Evolutionary conservation across 1,140 invertebrate genomes (phyloP).

Genomic region (Drosophila pachea): DNA sequence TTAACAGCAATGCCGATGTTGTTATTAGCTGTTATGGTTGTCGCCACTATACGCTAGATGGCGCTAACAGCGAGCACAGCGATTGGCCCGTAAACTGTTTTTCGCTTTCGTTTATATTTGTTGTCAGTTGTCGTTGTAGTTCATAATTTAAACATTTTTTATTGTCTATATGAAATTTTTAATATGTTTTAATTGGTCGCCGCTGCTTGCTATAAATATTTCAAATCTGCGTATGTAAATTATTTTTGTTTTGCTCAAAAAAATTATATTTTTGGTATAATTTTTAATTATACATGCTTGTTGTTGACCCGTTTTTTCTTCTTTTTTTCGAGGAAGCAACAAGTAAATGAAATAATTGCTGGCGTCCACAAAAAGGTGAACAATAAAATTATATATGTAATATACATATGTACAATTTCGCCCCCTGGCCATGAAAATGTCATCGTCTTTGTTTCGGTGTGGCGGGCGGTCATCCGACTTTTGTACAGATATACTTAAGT

Average conservation of each 20-base stretch:
- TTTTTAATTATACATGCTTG: slow-evolving; percentile 46
- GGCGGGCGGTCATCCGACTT: not conserved
- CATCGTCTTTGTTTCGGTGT: slow-evolving; percentile 30
- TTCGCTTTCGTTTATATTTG: slow-evolving; percentile 3
- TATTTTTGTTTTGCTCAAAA: slow-evolving; percentile 3
- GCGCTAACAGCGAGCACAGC: slow-evolving; percentile 19
- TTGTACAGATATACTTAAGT: slow-evolving; percentile 29
- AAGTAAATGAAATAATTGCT: slow-evolving; percentile 60
- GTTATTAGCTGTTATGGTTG: not conserved
- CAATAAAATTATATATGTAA: slow-evolving; percentile 16
- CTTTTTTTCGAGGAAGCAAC: slow-evolving; percentile 44
- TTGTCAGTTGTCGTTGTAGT: not conserved
- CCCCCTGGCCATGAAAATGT: slow-evolving; percentile 45
- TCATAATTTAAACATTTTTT: slow-evolving; percentile 10
- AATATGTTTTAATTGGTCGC: slow-evolving; percentile 22
- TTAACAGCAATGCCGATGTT: slow-evolving; percentile 24
- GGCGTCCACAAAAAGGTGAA: slow-evolving; percentile 13
- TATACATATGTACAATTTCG: slow-evolving; percentile 8
- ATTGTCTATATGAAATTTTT: slow-evolving; percentile 4
- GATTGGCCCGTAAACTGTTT: not conserved
- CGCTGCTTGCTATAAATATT: slow-evolving; percentile 33
- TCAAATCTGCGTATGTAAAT: slow-evolving; percentile 46
- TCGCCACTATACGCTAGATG: slow-evolving; percentile 33
- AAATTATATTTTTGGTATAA: slow-evolving; percentile 45
- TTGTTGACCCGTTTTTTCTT: slow-evolving; percentile 27